Conservation (phyloP, 2,113 vertebrate genomes). For the Caretta caretta region DNA sequence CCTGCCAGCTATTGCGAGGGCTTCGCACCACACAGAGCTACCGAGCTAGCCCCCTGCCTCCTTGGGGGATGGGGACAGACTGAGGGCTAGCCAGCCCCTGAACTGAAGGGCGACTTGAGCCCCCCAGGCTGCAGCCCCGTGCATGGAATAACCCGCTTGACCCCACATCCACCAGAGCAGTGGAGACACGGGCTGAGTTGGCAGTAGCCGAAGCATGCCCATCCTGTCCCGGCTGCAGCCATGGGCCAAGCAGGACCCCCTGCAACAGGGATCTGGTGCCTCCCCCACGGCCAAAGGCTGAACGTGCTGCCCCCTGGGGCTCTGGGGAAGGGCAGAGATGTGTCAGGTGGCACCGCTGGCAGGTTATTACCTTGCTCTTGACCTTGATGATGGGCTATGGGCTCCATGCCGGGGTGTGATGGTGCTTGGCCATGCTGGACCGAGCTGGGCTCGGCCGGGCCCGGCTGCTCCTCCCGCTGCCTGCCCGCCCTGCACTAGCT, state of each 20-base stretch:
- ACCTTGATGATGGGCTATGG: conserved; percentile 90
- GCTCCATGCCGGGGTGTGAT: conserved; percentile 84
- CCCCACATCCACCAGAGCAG: background rate
- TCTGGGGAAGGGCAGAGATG: too few relatives aligned
- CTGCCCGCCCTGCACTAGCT: conserved; percentile 21
- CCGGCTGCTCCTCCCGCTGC: conserved; percentile 1
- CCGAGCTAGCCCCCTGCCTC: background rate
- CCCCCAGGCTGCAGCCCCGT: background rate
- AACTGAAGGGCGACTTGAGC: background rate
- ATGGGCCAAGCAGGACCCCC: too few relatives aligned
- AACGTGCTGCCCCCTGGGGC: too few relatives aligned
- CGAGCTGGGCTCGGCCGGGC: conserved; percentile 45
- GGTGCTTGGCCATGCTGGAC: conserved; percentile 87
- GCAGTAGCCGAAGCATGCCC: too few relatives aligned
- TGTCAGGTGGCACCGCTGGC: too few relatives aligned
- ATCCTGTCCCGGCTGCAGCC: too few relatives aligned
- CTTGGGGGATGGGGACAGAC: too few relatives aligned
- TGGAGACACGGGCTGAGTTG: too few relatives aligned
- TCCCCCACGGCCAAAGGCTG: too few relatives aligned
- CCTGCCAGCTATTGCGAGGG: background rate
- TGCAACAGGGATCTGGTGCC: too few relatives aligned
- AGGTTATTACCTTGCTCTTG: conserved; percentile 91
- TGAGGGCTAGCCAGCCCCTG: too few relatives aligned
- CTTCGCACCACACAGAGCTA: background rate
- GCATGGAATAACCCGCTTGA: background rate